phyloP scores from a whole-genome alignment of 2,113 vertebrate genomes.

The Emydocephalus ijimae region DNA sequence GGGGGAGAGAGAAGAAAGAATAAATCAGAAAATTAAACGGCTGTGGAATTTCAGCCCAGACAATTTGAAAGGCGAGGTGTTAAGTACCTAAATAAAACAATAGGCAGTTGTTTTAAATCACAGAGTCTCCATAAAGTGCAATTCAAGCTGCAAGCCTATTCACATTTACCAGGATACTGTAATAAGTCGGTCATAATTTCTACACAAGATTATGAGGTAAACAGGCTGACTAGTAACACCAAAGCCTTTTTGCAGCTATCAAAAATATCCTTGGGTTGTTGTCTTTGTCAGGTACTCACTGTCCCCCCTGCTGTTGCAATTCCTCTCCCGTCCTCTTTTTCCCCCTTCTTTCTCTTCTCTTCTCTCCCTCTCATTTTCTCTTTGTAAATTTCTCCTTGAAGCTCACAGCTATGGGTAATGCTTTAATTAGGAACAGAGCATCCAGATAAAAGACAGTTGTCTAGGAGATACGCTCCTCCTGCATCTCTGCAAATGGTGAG shows the following conservation, averaged over 20 bases:
- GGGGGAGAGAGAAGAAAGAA: background rate
- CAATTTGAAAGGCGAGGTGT: background rate
- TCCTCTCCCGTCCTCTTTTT: background rate
- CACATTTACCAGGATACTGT: background rate
- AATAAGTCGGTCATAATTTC: background rate
- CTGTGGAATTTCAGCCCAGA: background rate
- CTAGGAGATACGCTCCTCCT: background rate
- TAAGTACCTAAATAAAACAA: background rate
- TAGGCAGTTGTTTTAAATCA: background rate
- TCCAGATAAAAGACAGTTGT: background rate
- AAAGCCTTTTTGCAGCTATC: background rate
- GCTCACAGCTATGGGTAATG: background rate
- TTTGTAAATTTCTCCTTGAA: background rate
- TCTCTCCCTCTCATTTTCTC: background rate
- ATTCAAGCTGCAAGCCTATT: background rate
- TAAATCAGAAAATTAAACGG: background rate
- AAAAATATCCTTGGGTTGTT: background rate
- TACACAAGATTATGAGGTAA: background rate
- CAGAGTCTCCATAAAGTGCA: background rate
- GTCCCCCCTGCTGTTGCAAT: background rate
- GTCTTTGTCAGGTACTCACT: background rate
- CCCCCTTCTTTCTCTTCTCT: background rate
- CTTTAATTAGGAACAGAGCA: conserved; percentile 21
- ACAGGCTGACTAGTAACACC: background rate
- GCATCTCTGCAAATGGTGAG: conserved; percentile 13